Conservation (phyloP, 1,140 invertebrate genomes). For the Trichogramma pretiosum region DNA sequence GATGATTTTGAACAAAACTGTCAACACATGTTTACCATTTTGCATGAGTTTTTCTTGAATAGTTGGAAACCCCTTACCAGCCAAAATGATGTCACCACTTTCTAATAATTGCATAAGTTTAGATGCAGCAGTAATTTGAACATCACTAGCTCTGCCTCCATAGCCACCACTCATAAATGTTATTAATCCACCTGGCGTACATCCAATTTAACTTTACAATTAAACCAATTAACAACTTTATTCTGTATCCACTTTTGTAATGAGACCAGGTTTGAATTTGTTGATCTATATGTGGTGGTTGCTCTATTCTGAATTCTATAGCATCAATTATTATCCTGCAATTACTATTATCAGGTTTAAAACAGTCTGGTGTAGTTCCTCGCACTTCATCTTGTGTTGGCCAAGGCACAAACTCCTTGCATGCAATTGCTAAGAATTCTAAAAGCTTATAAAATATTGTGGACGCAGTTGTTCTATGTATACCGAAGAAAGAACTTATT, state of each 20-base stretch:
- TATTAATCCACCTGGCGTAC: slow-evolving; percentile 36
- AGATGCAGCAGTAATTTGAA: slow-evolving; percentile 13
- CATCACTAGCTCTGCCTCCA: slow-evolving; percentile 24
- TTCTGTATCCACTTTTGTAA: slow-evolving; percentile 37
- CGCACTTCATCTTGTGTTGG: slow-evolving; percentile 16
- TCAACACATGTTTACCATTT: background rate
- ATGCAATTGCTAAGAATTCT: slow-evolving; percentile 11
- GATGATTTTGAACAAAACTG: slow-evolving; percentile 18
- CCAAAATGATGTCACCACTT: slow-evolving; percentile 34
- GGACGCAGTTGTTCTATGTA: slow-evolving; percentile 16
- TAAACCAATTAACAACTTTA: slow-evolving; percentile 31
- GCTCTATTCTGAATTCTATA: slow-evolving; percentile 36
- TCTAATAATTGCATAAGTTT: slow-evolving; percentile 32
- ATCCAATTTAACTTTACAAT: too few species aligned
- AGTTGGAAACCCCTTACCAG: slow-evolving; percentile 36
- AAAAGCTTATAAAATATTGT: slow-evolving; percentile 18
- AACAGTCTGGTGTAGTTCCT: slow-evolving; percentile 23
- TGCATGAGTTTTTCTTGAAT: slow-evolving; percentile 21
- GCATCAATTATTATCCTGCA: slow-evolving; percentile 38
- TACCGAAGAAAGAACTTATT: slow-evolving; percentile 16
- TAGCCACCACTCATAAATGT: slow-evolving; percentile 33
- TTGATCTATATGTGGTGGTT: slow-evolving; percentile 23
- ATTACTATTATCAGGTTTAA: slow-evolving; percentile 29
- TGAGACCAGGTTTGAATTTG: slow-evolving; percentile 28
- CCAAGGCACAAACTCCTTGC: slow-evolving; percentile 24